phyloP scores from a whole-genome alignment of 2,888 invertebrate genomes.

The Fissipunctia ypsillon region DNA sequence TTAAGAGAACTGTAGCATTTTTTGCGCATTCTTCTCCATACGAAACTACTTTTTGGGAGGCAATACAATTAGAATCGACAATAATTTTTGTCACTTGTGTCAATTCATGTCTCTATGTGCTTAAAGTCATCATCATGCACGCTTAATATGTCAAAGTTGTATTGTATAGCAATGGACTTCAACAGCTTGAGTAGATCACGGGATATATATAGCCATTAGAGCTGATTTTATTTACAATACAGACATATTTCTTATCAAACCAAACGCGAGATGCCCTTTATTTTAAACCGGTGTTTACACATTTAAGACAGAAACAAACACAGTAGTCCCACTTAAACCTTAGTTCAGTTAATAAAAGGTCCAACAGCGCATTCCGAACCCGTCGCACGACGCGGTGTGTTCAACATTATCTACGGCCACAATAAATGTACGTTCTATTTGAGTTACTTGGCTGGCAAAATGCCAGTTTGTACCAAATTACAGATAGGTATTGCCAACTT shows the following conservation, averaged over 20 bases:
- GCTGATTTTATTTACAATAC: not conserved
- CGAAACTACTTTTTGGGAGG: too few species aligned
- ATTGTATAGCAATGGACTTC: not conserved
- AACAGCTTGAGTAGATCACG: not conserved
- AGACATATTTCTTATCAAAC: not conserved
- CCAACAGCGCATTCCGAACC: slow-evolving; percentile 25
- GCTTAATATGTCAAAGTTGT: not conserved
- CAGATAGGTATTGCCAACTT: slow-evolving; percentile 58
- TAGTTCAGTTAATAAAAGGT: slow-evolving; percentile 50
- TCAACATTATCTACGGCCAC: slow-evolving; percentile 62
- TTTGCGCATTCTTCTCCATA: too few species aligned
- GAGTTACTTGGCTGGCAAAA: slow-evolving; percentile 69
- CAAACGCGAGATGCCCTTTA: not conserved
- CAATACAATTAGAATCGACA: too few species aligned
- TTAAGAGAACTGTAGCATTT: too few species aligned
- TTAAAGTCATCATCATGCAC: not conserved
- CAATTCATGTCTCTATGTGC: too few species aligned
- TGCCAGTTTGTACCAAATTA: slow-evolving; percentile 68
- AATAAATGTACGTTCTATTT: slow-evolving; percentile 72
- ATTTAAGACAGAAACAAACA: slow-evolving; percentile 24
- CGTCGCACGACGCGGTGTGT: slow-evolving; percentile 44
- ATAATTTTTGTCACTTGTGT: too few species aligned
- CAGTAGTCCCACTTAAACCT: slow-evolving; percentile 34
- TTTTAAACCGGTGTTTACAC: slow-evolving; percentile 20
- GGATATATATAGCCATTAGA: too few species aligned